phyloP scores from a whole-genome alignment of 2,888 invertebrate genomes.

The Chloroclystis v-ata region DNA sequence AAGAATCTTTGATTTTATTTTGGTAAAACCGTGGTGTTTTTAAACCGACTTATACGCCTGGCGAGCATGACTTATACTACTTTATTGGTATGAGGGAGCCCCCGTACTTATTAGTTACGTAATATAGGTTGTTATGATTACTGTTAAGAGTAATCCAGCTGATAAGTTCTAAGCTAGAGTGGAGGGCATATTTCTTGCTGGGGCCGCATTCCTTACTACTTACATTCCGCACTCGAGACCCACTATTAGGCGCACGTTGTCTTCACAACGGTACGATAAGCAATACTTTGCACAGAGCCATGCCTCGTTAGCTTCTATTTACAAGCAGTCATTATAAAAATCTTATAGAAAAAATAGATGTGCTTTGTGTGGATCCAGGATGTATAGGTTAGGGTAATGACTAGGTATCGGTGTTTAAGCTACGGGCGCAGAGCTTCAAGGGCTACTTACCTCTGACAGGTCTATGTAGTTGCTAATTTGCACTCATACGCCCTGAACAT shows the following conservation, averaged over 20 bases:
- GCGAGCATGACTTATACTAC: no score
- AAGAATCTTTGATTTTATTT: no score
- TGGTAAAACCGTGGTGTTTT: no score
- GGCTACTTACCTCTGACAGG: not conserved
- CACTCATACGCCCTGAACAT: not conserved
- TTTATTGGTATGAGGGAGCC: no score
- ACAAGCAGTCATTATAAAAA: not conserved
- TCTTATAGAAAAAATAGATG: not conserved
- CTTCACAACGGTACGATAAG: conserved; percentile 19
- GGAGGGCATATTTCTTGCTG: conserved; percentile 54
- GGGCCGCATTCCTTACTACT: conserved; percentile 60
- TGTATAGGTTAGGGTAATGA: not conserved
- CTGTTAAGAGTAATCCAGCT: conserved; percentile 10
- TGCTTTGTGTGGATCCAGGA: not conserved
- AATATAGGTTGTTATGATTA: not conserved
- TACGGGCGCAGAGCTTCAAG: not conserved
- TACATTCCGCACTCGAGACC: conserved; percentile 52
- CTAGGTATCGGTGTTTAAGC: not conserved
- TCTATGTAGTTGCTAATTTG: not conserved
- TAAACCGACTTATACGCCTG: no score
- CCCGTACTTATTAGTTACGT: no score
- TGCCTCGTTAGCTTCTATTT: conserved; percentile 1
- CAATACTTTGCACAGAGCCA: conserved; percentile 3
- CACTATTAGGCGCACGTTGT: conserved; percentile 35
- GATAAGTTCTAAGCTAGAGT: conserved; percentile 12